These are phyloP conservation scores for Intellagama lesueurii DNA, from an alignment of 2,797 vertebrate species.

Conservation along the genomic window DNA sequence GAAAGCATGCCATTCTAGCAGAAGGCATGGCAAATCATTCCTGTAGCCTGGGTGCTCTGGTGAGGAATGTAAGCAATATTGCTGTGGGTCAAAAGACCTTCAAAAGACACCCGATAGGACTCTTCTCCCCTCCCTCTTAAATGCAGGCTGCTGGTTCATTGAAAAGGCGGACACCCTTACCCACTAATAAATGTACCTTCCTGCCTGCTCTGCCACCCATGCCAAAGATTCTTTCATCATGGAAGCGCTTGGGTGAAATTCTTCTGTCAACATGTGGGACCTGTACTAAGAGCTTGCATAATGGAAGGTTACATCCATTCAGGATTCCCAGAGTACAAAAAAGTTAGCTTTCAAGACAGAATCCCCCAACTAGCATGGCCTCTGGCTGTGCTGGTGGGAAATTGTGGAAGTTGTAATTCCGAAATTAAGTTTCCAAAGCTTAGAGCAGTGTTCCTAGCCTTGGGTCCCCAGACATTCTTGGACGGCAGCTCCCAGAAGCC, in stretches of 20 bases:
- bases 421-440: no score
- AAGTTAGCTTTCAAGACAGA: no score
- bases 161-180: neutral
- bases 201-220: no score
- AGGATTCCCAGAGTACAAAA: no score
- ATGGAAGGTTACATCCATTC: no score
- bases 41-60: neutral
- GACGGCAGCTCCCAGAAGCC: no score
- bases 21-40: neutral
- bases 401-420: no score
- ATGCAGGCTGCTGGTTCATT: neutral
- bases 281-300: neutral
- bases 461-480: no score
- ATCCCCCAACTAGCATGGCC: no score
- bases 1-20: conserved; percentile 11
- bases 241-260: neutral
- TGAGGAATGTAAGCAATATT: neutral
- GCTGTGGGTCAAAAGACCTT: neutral
- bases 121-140: neutral
- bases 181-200: no score
- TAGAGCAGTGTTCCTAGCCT: no score
- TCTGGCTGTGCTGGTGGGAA: no score
- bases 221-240: neutral
- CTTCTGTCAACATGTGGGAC: neutral
- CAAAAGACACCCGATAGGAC: neutral